Base-by-base conservation (phyloP, 2,113 vertebrate genomes). In the Ictalurus punctatus region DNA sequence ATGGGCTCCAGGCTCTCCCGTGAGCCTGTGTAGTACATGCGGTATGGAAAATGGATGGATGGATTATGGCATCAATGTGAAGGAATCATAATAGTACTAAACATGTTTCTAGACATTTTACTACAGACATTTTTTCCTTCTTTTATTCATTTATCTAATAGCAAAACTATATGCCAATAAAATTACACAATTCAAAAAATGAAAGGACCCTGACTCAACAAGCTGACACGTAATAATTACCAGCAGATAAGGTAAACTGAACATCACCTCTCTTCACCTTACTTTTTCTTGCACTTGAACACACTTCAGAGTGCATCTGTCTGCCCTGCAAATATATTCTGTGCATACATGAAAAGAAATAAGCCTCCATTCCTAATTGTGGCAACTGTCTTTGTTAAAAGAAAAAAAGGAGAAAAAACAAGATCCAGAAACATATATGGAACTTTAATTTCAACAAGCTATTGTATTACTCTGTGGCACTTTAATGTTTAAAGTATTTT, bases 401-500 rank as follows among this genome's bases (percentile, higher is more conserved):
- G 2, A 73, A 74, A 40, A 74, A 25, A 44, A 14, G 7, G 8
- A 40, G 34, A 74, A 74, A 74, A n/a, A 81, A 81, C 14, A 10
- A 54, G 52, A 56, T 81, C 52, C 27, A 58, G 52, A 52, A 37
- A 54, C 30, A 82, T 58, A 58, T 52, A n/a, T 52, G 52, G 2
- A n/a, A 52, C 44, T 79, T n/a, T 25, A n/a, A n/a, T 54, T 6
- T 30, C 5, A 80, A 56, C 17, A 56, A 56, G 13, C 48, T 56
- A 80, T 16, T 79, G 58, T 54, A 61, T 65, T n/a, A 67, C 37
- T 65, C 58, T 65, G 40, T 86, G 16, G 16, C 34, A 76, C 56
- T 61, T 86, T 86, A 76, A 80, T 52, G 17, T 87, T 87, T 82
- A 71, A 87, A 81, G 19, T 82, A 19, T 87, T 4, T 82, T 87